Evolutionary conservation across 1,140 invertebrate genomes (phyloP).

Genomic region (Physella acuta): DNA sequence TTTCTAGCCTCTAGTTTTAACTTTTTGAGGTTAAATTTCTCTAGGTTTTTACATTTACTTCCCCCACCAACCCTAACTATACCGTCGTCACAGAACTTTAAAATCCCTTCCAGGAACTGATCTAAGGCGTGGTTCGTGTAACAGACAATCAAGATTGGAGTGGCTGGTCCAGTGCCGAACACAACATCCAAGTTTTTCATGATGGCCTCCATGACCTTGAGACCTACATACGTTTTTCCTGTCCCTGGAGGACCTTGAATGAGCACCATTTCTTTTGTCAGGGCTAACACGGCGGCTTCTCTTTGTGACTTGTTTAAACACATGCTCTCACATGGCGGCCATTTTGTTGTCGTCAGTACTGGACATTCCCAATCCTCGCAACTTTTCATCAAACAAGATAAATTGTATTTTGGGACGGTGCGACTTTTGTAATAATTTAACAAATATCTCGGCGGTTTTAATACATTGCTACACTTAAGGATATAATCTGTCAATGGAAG

Average conservation of each 20-base stretch:
- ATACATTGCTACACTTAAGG: constrained; percentile 39
- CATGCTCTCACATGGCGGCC: constrained; percentile 15
- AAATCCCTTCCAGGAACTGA: constrained; percentile 66
- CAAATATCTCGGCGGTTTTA: constrained; percentile 47
- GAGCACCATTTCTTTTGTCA: constrained; percentile 65
- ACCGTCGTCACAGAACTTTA: constrained; percentile 34
- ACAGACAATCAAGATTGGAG: constrained; percentile 76
- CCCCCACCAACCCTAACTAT: too few species aligned
- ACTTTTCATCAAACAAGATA: neutral
- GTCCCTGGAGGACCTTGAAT: constrained; percentile 68
- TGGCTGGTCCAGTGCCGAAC: constrained; percentile 35
- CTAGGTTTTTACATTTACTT: constrained; percentile 62
- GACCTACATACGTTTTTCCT: constrained; percentile 43
- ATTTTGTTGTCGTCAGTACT: constrained; percentile 2
- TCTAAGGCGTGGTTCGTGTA: constrained; percentile 74
- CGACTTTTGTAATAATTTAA: neutral
- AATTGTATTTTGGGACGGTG: constrained; percentile 20
- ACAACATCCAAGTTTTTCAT: constrained; percentile 46
- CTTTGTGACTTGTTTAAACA: constrained; percentile 29
- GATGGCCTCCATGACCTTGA: constrained; percentile 57
- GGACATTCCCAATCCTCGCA: neutral
- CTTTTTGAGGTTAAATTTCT: constrained; percentile 33
- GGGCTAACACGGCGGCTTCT: constrained; percentile 58
- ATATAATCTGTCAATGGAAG: constrained; percentile 58
- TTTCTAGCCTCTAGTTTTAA: constrained; percentile 22